These are phyloP conservation scores for Smittia sp. DNA, from an alignment of 2,888 invertebrate species.

Conservation along the genomic window DNA sequence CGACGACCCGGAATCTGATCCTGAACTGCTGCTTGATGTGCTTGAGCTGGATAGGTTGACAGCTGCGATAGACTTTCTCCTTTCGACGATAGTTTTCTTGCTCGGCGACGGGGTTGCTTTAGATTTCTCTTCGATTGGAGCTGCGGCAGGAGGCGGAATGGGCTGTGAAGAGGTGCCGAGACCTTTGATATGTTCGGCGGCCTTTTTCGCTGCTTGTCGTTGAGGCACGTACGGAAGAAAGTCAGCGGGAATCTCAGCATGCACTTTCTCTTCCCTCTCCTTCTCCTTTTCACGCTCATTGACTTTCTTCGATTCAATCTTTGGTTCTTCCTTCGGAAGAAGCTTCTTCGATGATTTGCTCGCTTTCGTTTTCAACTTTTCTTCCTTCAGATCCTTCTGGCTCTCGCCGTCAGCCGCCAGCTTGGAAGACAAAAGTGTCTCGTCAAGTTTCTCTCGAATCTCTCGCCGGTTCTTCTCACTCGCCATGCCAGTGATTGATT, in stretches of 20 bases:
- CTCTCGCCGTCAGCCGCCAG: slow-evolving; percentile 18
- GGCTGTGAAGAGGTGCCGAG: slow-evolving; percentile 56
- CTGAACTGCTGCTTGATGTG: slow-evolving; percentile 49
- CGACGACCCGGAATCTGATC: slow-evolving; percentile 59
- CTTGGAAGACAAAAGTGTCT: slow-evolving; percentile 47
- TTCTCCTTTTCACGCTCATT: slow-evolving; percentile 45
- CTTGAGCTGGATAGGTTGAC: slow-evolving; percentile 43
- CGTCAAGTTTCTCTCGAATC: slow-evolving; percentile 47
- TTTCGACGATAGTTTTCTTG: slow-evolving; percentile 50
- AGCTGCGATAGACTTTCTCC: slow-evolving; percentile 46
- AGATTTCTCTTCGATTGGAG: slow-evolving; percentile 44
- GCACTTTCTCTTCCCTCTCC: slow-evolving; percentile 42
- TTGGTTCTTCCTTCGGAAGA: slow-evolving; percentile 41
- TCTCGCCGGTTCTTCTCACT: slow-evolving; percentile 45
- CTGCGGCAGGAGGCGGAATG: slow-evolving; percentile 40
- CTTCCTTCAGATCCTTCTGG: slow-evolving; percentile 41
- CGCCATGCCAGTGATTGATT: slow-evolving; percentile 31
- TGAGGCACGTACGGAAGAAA: slow-evolving; percentile 83
- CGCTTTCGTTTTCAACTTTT: slow-evolving; percentile 42
- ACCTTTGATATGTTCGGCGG: slow-evolving; percentile 84
- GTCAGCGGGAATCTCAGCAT: slow-evolving; percentile 49
- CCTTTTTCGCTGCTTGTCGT: slow-evolving; percentile 86
- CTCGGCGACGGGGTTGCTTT: slow-evolving; percentile 53
- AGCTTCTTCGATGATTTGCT: slow-evolving; percentile 43
- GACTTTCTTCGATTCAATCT: slow-evolving; percentile 45